Conservation (phyloP, 2,797 vertebrate genomes). For the Garrulus glandarius region DNA sequence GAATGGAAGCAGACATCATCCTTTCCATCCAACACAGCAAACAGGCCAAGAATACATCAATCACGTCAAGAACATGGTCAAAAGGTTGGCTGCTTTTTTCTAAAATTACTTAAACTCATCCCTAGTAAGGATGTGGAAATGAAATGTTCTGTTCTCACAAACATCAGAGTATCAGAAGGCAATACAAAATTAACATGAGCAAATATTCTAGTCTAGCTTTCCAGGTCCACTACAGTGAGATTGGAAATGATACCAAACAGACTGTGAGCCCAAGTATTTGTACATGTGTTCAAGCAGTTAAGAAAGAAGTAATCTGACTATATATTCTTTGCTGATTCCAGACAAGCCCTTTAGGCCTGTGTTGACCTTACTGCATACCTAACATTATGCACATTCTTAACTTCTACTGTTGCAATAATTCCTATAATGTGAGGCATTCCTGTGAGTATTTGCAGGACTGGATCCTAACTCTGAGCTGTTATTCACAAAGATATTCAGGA, state of each 20-base stretch:
- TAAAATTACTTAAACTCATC: not conserved
- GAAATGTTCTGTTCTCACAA: not conserved
- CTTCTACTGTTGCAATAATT: not conserved
- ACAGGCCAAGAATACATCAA: not conserved
- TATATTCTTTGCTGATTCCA: not conserved
- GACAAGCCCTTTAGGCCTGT: not conserved
- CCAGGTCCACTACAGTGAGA: not conserved
- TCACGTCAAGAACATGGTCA: not conserved
- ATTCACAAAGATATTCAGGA: conserved; percentile 14
- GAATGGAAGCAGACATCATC: not conserved
- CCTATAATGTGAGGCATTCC: not conserved
- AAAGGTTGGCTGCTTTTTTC: not conserved
- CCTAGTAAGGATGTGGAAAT: not conserved
- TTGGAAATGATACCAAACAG: not conserved
- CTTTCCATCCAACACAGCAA: not conserved
- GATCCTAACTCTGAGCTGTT: not conserved
- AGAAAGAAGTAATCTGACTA: not conserved
- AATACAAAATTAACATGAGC: not conserved
- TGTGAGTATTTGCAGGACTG: not conserved
- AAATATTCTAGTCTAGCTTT: not conserved
- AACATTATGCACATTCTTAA: not conserved
- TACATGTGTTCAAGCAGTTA: not conserved
- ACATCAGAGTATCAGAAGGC: not conserved
- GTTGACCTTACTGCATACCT: not conserved
- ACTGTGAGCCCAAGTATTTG: not conserved